These are phyloP conservation scores for mouse (Mus musculus) DNA, from an alignment of 2,113 vertebrate species.

Conservation along the genomic window DNA sequence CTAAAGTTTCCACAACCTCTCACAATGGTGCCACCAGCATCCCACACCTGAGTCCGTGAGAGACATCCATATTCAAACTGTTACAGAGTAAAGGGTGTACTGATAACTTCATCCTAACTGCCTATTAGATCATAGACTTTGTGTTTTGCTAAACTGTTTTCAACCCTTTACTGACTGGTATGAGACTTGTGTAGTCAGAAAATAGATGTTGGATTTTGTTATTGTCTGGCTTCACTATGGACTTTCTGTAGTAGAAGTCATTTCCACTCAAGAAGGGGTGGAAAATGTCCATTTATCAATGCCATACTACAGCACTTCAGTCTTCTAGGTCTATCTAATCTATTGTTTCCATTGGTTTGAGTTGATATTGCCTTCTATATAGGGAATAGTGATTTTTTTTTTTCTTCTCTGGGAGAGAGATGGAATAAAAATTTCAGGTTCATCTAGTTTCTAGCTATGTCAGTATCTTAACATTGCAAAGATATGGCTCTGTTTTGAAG, in stretches of 20 bases:
- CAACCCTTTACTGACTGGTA: not conserved
- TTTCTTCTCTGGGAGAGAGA: not conserved
- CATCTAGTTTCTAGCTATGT: constrained; percentile 58
- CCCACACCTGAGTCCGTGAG: not conserved
- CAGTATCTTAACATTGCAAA: not conserved
- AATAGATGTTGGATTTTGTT: constrained; percentile 2
- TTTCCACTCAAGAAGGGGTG: not conserved
- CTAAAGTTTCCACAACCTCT: not conserved
- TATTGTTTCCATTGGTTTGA: constrained; percentile 38
- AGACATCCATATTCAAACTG: not conserved
- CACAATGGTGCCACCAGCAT: not conserved
- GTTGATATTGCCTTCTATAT: constrained; percentile 13
- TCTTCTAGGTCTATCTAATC: not conserved
- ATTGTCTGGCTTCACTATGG: not conserved
- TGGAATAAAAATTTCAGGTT: constrained; percentile 2
- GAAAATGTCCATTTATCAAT: not conserved
- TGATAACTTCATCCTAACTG: not conserved
- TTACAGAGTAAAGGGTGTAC: not conserved
- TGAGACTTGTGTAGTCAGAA: not conserved
- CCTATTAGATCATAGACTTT: not conserved
- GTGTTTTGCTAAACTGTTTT: not conserved
- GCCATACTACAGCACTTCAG: not conserved
- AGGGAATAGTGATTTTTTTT: not conserved
- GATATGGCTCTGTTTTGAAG: constrained; percentile 49
- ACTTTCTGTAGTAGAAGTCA: constrained; percentile 22